Percentiles rank a stretch among this genome's conserved stretches.
phyloP scores from a whole-genome alignment of 2,113 vertebrate genomes.

The Saguinus imperator region DNA sequence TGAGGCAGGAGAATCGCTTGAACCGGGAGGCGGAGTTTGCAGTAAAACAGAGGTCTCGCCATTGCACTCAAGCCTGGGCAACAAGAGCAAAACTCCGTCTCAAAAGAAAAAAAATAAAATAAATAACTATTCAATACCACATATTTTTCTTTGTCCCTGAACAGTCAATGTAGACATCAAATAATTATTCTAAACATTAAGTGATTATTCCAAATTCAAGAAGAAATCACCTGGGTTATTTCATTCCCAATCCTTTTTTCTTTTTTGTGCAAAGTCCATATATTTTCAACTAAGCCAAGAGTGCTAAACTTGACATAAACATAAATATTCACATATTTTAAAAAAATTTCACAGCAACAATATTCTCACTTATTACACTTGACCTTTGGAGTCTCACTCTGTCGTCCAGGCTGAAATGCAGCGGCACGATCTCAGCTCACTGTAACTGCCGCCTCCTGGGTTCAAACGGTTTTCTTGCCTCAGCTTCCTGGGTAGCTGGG shows the following conservation, averaged over 20 bases:
- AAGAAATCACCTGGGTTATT: not conserved
- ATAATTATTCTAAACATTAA: not conserved
- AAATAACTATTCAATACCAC: not conserved
- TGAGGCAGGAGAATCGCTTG: too few relatives aligned
- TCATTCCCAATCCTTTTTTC: not conserved
- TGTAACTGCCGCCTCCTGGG: too few relatives aligned
- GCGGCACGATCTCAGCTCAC: too few relatives aligned
- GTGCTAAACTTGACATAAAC: not conserved
- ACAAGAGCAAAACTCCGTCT: too few relatives aligned
- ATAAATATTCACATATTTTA: not conserved
- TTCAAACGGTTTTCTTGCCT: too few relatives aligned
- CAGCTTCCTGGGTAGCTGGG: too few relatives aligned
- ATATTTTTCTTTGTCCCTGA: not conserved
- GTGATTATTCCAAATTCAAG: not conserved
- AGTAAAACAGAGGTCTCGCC: too few relatives aligned
- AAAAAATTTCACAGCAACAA: not conserved
- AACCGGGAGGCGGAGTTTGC: too few relatives aligned
- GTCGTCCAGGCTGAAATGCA: too few relatives aligned
- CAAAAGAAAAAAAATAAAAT: not conserved
- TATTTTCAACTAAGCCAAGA: constrained; percentile 12
- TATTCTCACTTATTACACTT: not conserved
- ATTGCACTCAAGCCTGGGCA: too few relatives aligned
- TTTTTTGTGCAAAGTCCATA: not conserved
- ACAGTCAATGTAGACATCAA: not conserved
- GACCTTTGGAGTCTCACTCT: not conserved